Evolutionary conservation across 2,113 vertebrate species (phyloP).

Genomic region (Rostratula benghalensis): DNA sequence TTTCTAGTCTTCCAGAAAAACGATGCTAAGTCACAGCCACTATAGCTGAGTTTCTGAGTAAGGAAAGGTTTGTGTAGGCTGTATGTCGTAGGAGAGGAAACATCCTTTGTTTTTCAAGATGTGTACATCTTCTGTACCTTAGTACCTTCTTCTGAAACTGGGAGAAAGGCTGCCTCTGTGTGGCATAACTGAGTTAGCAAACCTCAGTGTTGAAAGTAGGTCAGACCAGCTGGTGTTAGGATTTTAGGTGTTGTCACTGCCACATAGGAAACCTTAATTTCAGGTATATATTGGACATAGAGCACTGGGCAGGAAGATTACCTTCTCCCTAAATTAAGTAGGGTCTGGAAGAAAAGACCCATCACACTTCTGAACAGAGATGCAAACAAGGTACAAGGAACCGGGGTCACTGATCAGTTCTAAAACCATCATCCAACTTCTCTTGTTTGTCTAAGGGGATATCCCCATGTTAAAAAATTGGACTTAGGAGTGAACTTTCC

Average conservation of each 20-base stretch:
- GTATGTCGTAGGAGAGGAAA: neutral
- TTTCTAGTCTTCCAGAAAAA: neutral
- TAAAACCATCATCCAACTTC: neutral
- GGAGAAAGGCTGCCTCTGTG: slow-evolving; percentile 42
- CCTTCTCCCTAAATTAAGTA: neutral
- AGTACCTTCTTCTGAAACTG: neutral
- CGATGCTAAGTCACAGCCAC: neutral
- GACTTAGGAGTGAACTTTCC: neutral
- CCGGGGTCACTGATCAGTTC: too few species aligned
- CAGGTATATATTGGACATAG: neutral
- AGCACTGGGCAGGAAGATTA: neutral
- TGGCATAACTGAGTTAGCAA: neutral
- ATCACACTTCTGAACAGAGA: neutral
- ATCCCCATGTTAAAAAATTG: neutral
- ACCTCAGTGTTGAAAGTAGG: neutral
- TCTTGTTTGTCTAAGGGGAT: neutral
- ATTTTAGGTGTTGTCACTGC: neutral
- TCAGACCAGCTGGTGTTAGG: neutral
- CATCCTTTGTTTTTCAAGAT: neutral
- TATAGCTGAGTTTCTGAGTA: neutral
- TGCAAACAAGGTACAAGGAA: neutral
- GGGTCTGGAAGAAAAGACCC: neutral
- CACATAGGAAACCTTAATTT: neutral
- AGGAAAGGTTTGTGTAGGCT: neutral
- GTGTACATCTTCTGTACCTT: neutral